phyloP scores from a whole-genome alignment of 2,888 invertebrate species.

The Heliconius ethilla region DNA sequence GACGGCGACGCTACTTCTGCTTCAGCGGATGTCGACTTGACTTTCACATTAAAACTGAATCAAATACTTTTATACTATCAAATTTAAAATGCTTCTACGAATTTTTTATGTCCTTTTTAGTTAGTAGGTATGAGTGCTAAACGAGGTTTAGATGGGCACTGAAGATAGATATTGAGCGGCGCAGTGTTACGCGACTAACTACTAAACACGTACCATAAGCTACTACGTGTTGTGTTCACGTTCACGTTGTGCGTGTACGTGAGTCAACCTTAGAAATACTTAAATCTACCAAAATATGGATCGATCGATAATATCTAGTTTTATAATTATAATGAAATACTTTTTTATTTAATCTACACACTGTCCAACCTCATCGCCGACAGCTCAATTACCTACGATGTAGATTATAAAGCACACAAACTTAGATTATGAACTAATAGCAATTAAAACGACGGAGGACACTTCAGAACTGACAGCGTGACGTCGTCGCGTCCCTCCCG shows the following conservation, averaged over 20 bases:
- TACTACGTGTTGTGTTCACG: no score
- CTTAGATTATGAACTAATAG: conserved; percentile 26
- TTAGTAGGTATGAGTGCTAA: not conserved
- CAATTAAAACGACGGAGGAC: conserved; percentile 23
- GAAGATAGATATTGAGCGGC: no score
- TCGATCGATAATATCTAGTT: no score
- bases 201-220: no score
- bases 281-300: not conserved
- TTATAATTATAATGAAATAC: not conserved
- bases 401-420: conserved; percentile 16
- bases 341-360: not conserved
- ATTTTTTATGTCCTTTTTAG: not conserved
- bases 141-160: not conserved
- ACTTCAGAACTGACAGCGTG: conserved; percentile 13
- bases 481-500: conserved; percentile 1
- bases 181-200: no score
- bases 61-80: not conserved
- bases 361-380: conserved; percentile 5
- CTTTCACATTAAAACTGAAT: conserved; percentile 14
- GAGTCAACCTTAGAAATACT: not conserved
- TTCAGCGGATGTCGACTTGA: conserved; percentile 10
- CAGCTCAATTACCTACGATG: conserved; percentile 25
- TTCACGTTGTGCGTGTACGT: no score
- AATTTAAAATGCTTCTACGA: not conserved
- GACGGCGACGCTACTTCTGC: not conserved